These are phyloP conservation scores for Pachycephus smyrnensis DNA, from an alignment of 2,888 invertebrate species.

Conservation along the genomic window DNA sequence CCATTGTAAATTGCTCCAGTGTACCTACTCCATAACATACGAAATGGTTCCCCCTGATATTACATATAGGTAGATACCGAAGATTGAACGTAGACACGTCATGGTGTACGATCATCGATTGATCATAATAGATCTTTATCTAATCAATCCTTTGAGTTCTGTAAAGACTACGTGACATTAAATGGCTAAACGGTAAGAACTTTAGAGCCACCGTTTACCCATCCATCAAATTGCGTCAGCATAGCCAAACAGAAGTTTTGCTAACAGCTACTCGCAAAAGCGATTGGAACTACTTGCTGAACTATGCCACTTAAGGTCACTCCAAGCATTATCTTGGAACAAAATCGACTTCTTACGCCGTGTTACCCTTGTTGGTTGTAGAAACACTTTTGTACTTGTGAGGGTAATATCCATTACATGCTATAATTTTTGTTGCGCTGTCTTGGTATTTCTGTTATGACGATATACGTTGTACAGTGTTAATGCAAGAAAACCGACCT, in stretches of 20 bases:
- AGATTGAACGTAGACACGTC: background rate
- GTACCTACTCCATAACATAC: background rate
- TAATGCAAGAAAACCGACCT: background rate
- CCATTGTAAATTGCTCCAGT: background rate
- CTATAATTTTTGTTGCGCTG: background rate
- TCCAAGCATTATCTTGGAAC: background rate
- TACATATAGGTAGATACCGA: too few relatives aligned
- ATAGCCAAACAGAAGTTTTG: background rate
- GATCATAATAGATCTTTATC: background rate
- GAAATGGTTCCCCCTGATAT: background rate
- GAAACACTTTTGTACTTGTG: background rate
- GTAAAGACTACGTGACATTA: background rate
- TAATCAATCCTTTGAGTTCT: background rate
- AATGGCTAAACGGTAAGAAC: background rate
- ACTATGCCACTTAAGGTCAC: background rate
- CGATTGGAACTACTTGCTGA: background rate
- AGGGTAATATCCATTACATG: background rate
- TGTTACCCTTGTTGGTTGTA: background rate
- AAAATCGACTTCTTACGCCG: background rate
- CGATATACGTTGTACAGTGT: background rate
- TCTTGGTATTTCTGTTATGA: background rate
- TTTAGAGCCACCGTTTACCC: background rate
- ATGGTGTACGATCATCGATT: background rate
- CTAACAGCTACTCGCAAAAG: background rate
- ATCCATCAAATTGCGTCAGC: background rate